A percentile compares a stretch with the other conserved stretches of the same genome.
phyloP scores from a whole-genome alignment of 2,113 vertebrate species.

The Tragelaphus strepsiceros region DNA sequence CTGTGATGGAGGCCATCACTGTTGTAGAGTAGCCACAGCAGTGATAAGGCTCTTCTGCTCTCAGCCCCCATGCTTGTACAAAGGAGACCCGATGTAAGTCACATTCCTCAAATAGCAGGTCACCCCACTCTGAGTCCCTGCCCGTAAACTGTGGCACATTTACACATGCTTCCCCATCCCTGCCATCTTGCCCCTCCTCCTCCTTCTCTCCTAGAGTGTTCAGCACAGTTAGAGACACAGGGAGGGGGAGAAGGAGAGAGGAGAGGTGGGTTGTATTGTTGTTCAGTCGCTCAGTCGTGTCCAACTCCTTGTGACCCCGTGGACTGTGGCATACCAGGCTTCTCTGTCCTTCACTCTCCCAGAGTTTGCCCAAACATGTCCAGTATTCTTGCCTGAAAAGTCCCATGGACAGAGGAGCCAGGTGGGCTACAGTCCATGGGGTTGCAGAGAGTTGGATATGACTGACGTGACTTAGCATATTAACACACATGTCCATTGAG shows the following conservation, averaged over 20 bases:
- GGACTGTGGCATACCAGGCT: neutral
- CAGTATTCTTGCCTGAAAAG: neutral
- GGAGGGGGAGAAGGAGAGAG: neutral
- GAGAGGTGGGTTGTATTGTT: neutral
- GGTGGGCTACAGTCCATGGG: neutral
- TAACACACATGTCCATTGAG: neutral
- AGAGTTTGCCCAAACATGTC: neutral
- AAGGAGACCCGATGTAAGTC: neutral
- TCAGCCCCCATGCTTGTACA: rapidly evolving
- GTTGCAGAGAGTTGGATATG: neutral
- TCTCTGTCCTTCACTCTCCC: neutral
- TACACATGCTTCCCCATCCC: rapidly evolving
- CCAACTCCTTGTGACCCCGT: neutral
- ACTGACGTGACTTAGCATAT: neutral
- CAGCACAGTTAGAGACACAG: neutral
- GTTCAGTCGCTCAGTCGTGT: neutral
- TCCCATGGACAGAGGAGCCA: neutral
- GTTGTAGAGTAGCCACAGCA: neutral
- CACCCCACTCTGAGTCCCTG: neutral
- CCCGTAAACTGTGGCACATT: rapidly evolving
- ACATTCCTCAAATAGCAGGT: neutral
- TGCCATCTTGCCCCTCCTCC: neutral
- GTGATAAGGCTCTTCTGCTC: neutral
- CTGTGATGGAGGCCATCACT: neutral
- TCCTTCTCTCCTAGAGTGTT: neutral